Base-by-base conservation (phyloP, 2,113 vertebrate genomes). In the Tetrax tetrax region DNA sequence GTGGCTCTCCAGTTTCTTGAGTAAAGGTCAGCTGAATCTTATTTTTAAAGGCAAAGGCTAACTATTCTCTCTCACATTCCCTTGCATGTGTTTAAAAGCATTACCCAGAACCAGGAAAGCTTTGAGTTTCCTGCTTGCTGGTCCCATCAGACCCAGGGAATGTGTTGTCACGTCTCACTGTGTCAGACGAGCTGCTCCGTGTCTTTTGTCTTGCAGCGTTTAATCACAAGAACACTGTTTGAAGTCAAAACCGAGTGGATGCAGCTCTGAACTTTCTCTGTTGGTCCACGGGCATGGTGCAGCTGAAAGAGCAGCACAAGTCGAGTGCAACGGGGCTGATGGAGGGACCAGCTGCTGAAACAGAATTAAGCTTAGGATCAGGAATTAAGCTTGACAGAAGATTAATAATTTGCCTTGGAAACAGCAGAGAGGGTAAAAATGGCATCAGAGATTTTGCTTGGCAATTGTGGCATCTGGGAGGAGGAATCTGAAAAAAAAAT, bases 371-470 rank as follows among this genome's bases (percentile, higher is more conserved):
- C 4, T 83, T 83, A 87, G 47, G 59, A 53, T 83, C 83, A 95
- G 84, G 53, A 96, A 95, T 97, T 96, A 96, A 29, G 53, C 41
- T 89, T 90, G 91, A 94, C 65, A 88, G 81, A 94, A 97, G 78
- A 95, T 93, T 92, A 96, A 93, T 94, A 97, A 93, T 96, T 95
- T 90, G 63, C 10, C 81, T 64, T 41, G 19, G 33, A 83, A 96
- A 77, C 24, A 72, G 33, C 74, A 51, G 83, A 92, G 77, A 69
- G 35, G 88, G 59, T 57, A 76, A 75, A 91, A 94, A 77, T 50
- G 7, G 14, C 18, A 47, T 77, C 61, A 76, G 74, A 57, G 37
- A 79, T 66, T 89, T 90, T 96, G 43, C 68, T 84, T 83, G 59
- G 71, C 28, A 85, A 86, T 89, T 64, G 27, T 96, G 86, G 41